phyloP scores from a whole-genome alignment of 2,888 invertebrate genomes.

The Adela reaumurella region DNA sequence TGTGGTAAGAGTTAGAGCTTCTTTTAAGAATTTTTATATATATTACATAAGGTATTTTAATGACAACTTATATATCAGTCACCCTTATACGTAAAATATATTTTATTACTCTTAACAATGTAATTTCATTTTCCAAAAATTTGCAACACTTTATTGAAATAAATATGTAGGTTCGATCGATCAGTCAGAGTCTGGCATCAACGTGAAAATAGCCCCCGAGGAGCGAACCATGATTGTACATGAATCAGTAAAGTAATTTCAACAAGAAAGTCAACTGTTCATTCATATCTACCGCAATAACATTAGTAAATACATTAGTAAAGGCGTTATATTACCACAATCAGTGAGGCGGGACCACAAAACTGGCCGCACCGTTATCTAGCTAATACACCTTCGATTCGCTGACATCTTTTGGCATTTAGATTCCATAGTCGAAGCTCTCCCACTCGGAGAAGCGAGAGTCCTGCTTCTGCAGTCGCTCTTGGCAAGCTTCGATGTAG shows the following conservation, averaged over 20 bases:
- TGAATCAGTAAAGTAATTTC: background rate
- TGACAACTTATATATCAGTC: slow-evolving; percentile 4
- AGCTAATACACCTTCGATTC: background rate
- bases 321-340: background rate
- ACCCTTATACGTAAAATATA: background rate
- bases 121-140: background rate
- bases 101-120: background rate
- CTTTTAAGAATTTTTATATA: slow-evolving; percentile 7
- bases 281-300: background rate
- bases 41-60: slow-evolving; percentile 7
- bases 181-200: background rate
- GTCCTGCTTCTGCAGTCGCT: slow-evolving; percentile 83
- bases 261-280: background rate
- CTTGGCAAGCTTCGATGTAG: slow-evolving; percentile 83
- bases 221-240: background rate
- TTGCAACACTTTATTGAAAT: background rate
- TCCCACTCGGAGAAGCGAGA: slow-evolving; percentile 81
- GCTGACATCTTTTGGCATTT: slow-evolving; percentile 21
- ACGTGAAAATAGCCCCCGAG: background rate
- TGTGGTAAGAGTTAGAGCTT: slow-evolving; percentile 11
- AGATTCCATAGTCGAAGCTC: slow-evolving; percentile 73
- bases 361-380: background rate
- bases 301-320: background rate
- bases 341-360: background rate
- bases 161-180: background rate